phyloP scores from a whole-genome alignment of 53 echinoderm and acorn worm species.

The Hippasteria phrygiana region DNA sequence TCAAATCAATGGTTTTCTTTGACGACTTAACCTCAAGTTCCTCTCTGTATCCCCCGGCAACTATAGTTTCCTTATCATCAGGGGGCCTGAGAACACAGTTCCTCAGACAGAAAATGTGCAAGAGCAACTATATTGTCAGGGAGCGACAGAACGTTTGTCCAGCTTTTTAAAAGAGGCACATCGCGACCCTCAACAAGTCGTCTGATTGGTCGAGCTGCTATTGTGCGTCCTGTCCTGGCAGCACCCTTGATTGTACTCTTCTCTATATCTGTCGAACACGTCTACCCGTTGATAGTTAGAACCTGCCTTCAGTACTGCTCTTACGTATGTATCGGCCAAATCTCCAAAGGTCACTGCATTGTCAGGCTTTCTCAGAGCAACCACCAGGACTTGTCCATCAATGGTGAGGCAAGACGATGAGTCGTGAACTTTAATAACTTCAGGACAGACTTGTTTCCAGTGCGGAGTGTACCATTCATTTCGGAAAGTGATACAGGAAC shows the following conservation, averaged over 20 bases:
- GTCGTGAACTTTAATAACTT: slow-evolving; percentile 34
- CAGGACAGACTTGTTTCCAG: slow-evolving; percentile 59
- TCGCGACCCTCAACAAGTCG: slow-evolving; percentile 38
- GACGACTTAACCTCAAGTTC: background rate
- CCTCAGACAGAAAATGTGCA: background rate
- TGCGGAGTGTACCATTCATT: slow-evolving; percentile 53
- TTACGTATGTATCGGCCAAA: slow-evolving; percentile 38
- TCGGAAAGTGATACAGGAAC: slow-evolving; percentile 47
- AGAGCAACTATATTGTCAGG: background rate
- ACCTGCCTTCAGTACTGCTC: slow-evolving; percentile 31
- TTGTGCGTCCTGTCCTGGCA: slow-evolving; percentile 50
- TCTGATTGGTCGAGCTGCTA: slow-evolving; percentile 33
- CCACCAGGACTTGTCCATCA: slow-evolving; percentile 53
- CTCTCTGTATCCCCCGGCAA: background rate
- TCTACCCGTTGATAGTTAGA: slow-evolving; percentile 28
- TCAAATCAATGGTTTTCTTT: too few species aligned
- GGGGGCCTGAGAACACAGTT: slow-evolving; percentile 3
- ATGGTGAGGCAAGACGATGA: slow-evolving; percentile 54
- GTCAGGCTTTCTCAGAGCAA: slow-evolving; percentile 42
- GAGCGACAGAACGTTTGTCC: slow-evolving; percentile 21
- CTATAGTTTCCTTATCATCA: background rate
- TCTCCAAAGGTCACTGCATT: slow-evolving; percentile 45
- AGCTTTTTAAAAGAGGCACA: slow-evolving; percentile 17
- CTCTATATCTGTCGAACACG: slow-evolving; percentile 58
- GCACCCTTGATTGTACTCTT: slow-evolving; percentile 54